These are phyloP conservation scores for Leptinotarsa haldemani DNA, from an alignment of 2,888 invertebrate species.

Conservation along the genomic window DNA sequence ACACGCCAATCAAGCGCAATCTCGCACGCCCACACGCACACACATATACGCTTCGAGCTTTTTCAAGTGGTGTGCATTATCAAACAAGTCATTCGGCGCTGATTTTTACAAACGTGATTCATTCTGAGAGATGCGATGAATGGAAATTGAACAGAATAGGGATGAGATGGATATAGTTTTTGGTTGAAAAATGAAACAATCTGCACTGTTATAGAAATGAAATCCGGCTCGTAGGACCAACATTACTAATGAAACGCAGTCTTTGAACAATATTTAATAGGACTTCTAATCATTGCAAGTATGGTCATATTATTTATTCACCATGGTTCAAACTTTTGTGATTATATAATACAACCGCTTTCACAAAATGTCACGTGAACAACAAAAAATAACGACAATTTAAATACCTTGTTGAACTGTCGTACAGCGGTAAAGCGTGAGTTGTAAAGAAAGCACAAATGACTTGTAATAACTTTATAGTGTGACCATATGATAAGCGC, in stretches of 20 bases:
- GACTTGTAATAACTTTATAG: slow-evolving; percentile 7
- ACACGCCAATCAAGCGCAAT: slow-evolving; percentile 29
- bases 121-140: background rate
- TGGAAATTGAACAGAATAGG: background rate
- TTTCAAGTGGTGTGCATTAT: background rate
- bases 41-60: slow-evolving; percentile 1
- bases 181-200: too few species aligned
- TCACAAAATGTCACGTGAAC: background rate
- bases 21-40: slow-evolving; percentile 19
- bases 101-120: background rate
- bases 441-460: background rate
- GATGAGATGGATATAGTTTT: background rate
- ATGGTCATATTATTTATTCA: background rate
- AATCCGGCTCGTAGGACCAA: slow-evolving; percentile 1
- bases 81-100: slow-evolving; percentile 8
- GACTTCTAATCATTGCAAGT: too few species aligned
- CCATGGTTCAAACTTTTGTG: background rate
- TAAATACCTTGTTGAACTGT: background rate
- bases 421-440: background rate
- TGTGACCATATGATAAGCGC: slow-evolving; percentile 8
- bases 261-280: too few species aligned
- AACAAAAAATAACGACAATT: background rate
- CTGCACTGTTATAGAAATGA: too few species aligned
- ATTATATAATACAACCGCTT: background rate
- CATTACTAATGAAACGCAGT: background rate